Conservation (phyloP, 2,888 invertebrate genomes). For the Drosophila mayaguana region DNA sequence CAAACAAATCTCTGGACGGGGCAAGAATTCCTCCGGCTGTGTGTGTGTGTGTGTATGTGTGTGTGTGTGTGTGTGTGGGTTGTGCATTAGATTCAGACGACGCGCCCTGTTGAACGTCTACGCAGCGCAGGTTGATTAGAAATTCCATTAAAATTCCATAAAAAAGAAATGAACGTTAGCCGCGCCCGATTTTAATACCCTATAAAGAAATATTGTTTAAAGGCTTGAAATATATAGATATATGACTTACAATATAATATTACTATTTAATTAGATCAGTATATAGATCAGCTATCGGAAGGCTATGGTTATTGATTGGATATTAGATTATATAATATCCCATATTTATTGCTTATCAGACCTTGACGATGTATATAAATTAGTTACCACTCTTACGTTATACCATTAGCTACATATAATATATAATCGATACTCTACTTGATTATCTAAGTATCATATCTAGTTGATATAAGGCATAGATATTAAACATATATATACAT, state of each 20-base stretch:
- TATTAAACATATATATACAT: no score
- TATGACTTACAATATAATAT: neutral
- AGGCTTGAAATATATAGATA: neutral
- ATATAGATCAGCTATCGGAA: no score
- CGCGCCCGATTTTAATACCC: slow-evolving; percentile 52
- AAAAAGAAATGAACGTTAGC: slow-evolving; percentile 55
- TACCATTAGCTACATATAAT: no score
- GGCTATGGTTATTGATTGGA: no score
- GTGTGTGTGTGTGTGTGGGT: slow-evolving; percentile 11
- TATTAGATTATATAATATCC: no score
- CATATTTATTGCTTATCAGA: no score
- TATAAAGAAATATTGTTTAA: neutral
- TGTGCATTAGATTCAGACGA: slow-evolving; percentile 38
- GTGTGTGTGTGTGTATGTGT: neutral
- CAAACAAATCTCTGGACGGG: slow-evolving; percentile 56
- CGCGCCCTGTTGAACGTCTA: slow-evolving; percentile 56
- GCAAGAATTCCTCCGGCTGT: slow-evolving; percentile 11
- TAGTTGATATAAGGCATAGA: no score
- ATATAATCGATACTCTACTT: no score
- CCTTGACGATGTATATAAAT: no score
- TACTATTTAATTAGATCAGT: no score
- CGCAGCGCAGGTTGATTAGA: slow-evolving; percentile 74
- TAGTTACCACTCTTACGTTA: no score
- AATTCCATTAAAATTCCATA: slow-evolving; percentile 79
- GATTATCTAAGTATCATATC: no score